A percentile compares a stretch with the other conserved stretches of the same genome.
phyloP scores from a whole-genome alignment of 2,113 vertebrate species.

The Anguilla japonica region DNA sequence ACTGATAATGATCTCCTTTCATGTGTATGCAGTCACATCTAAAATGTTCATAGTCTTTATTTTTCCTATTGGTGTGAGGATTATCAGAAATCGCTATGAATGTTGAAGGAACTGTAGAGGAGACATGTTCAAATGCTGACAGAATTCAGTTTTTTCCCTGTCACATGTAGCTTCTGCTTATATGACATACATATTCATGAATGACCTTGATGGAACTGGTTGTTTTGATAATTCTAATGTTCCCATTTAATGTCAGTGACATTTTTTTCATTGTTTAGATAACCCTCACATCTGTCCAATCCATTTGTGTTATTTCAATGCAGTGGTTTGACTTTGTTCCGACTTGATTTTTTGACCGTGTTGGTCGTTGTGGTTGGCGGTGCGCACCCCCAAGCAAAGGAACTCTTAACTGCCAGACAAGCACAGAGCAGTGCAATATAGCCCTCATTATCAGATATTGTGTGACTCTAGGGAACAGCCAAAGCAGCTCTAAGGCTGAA shows the following conservation, averaged over 20 bases:
- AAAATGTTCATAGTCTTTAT: neutral
- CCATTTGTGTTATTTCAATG: neutral
- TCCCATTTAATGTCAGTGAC: neutral
- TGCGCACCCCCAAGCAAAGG: neutral
- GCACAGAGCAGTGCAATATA: neutral
- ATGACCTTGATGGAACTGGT: neutral
- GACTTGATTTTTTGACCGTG: neutral
- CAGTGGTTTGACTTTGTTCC: neutral
- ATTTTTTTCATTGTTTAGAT: neutral
- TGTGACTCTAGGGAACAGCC: neutral
- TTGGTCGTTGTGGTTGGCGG: too few relatives aligned
- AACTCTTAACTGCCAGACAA: neutral
- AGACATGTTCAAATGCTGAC: neutral
- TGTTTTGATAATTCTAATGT: neutral
- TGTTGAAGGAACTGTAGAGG: neutral
- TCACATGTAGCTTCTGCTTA: neutral
- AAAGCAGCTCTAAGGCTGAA: neutral
- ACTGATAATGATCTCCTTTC: neutral
- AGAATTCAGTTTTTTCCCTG: neutral
- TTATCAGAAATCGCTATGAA: neutral
- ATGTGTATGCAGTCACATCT: neutral
- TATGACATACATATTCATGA: neutral
- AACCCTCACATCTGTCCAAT: neutral
- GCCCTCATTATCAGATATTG: neutral
- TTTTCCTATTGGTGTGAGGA: neutral